Evolutionary conservation across 2,797 vertebrate species (phyloP), one percentile per base, ranked within the genome.

Genomic region (Danionella dracula): DNA sequence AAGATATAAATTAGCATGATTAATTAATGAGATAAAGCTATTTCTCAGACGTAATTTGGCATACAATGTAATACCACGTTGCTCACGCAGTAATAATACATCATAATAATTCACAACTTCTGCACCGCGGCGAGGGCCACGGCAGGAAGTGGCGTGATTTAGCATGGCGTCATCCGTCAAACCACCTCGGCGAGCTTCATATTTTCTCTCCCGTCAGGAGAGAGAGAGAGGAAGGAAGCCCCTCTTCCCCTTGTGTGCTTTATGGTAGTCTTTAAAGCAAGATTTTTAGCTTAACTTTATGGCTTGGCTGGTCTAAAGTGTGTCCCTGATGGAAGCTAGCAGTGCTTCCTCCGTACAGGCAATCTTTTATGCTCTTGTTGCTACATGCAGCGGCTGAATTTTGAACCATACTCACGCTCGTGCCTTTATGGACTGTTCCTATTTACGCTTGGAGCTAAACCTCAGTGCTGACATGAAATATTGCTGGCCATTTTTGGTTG

Each of bases 41-140:
- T 77, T 70, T 48, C 69, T 79, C 76, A 66, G 72, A 56, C 29
- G 46, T 74, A 78, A 74, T 71, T 78, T 78, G 76, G 73, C 71
- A 77, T 76, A 74, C 79, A 74, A 68, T 19, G 67, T 68, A 72
- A 66, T 75, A 71, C 72, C 75, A 76, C 70, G 73, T 74, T 49
- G 69, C 70, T 65, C 70, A 41, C 66, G 42, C 40, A 38, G 76
- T 77, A 74, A 72, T 73, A 75, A 78, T 78, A 73, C 68, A 76
- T 80, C 74, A 75, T 75, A 73, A 78, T 78, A 78, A 78, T 77
- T 76, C 74, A 74, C 70, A 32, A 74, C 72, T 67, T 50, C 59
- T 34, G 72, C 60, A 72, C 63, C 61, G 8, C 51, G 50, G 72
- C 51, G 63, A 68, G 72, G 49, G 55, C 66, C 34, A 8, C 71